phyloP scores from a whole-genome alignment of 2,113 vertebrate genomes.

The Deroptyus accipitrinus region DNA sequence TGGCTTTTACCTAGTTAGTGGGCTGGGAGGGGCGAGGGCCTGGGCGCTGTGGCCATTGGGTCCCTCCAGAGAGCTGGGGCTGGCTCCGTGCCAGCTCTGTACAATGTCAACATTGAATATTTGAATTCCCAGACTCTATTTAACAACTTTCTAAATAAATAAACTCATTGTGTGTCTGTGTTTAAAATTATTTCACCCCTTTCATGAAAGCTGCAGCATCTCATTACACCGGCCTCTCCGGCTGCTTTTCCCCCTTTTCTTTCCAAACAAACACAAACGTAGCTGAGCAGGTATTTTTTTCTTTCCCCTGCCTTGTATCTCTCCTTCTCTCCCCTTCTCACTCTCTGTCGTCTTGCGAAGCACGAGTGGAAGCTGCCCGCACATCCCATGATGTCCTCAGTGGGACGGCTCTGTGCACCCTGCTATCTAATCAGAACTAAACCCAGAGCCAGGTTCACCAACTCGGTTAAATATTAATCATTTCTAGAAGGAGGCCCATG shows the following conservation, averaged over 20 bases:
- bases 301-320: slow-evolving; percentile 3
- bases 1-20: slow-evolving; percentile 83
- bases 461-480: slow-evolving; percentile 73
- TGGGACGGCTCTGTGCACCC: slow-evolving; percentile 1
- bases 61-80: slow-evolving; percentile 76
- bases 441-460: slow-evolving; percentile 65
- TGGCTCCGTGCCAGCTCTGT: slow-evolving; percentile 89
- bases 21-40: slow-evolving; percentile 79
- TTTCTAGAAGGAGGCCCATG: slow-evolving; percentile 62
- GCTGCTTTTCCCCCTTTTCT: slow-evolving; percentile 59
- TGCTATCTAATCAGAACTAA: slow-evolving; percentile 66
- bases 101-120: slow-evolving; percentile 98
- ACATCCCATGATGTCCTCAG: background rate
- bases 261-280: slow-evolving; percentile 74
- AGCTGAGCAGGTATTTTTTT: slow-evolving; percentile 29
- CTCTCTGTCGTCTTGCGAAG: background rate
- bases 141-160: slow-evolving; percentile 95
- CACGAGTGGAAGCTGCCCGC: background rate
- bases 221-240: slow-evolving; percentile 72
- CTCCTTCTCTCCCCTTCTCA: background rate
- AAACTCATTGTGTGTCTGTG: slow-evolving; percentile 91
- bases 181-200: slow-evolving; percentile 89
- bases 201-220: slow-evolving; percentile 76
- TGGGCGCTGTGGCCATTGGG: slow-evolving; percentile 76
- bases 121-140: slow-evolving; percentile 98